Percentiles rank a stretch among this genome's conserved stretches.
These are phyloP conservation scores for Dorcus hopei DNA, from an alignment of 2,888 invertebrate genomes.

Conservation along the genomic window DNA sequence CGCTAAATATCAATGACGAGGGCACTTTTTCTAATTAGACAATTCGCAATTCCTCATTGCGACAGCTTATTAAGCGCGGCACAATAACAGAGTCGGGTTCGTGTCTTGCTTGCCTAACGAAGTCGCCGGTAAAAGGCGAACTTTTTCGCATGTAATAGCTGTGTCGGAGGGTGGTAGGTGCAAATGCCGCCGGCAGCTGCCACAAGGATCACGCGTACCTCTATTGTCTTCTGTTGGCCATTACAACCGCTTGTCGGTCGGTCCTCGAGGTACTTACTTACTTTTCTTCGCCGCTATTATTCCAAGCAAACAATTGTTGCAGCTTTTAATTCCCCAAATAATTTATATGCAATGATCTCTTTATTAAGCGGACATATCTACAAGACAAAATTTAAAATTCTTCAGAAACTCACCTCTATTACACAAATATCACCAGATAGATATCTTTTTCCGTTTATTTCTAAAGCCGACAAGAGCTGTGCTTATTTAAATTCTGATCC, in stretches of 20 bases:
- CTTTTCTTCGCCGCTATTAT: conserved; percentile 16
- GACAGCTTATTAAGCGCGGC: conserved; percentile 24
- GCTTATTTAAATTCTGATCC: no score
- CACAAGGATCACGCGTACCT: conserved; percentile 11
- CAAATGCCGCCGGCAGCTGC: conserved; percentile 13
- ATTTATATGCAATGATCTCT: no score
- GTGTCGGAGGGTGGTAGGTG: conserved; percentile 13
- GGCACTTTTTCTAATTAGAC: conserved; percentile 11
- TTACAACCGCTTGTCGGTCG: conserved; percentile 18
- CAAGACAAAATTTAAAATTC: no score
- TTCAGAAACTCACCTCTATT: no score
- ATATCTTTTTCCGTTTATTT: no score
- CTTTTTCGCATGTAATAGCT: conserved; percentile 2
- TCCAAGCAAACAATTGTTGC: conserved; percentile 22
- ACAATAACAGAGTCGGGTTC: conserved; percentile 21
- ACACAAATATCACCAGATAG: no score
- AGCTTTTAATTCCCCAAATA: neutral
- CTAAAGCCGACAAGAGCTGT: no score
- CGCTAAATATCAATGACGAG: no score
- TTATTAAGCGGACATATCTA: no score
- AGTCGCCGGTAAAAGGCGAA: conserved; percentile 9
- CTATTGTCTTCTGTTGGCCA: conserved; percentile 17
- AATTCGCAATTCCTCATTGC: conserved; percentile 10
- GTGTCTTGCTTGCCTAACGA: conserved; percentile 12
- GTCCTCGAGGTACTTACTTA: conserved; percentile 9